Percentiles rank a stretch among this genome's conserved stretches.
These are phyloP conservation scores for Mesaphorura yosii DNA, from an alignment of 1,140 invertebrate genomes.

Conservation along the genomic window DNA sequence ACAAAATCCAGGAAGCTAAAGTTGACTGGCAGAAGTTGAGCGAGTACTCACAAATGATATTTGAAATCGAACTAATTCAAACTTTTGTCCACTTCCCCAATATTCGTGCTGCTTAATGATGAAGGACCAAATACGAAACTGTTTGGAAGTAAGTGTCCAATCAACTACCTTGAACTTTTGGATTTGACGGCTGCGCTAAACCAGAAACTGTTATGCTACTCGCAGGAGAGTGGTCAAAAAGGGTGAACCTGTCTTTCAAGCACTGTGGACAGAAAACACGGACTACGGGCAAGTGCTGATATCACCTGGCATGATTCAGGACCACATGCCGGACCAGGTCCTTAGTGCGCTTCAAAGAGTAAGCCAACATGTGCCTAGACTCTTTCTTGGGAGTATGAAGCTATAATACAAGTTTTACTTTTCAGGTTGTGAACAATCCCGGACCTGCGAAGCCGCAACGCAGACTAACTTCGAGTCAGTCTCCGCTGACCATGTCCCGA, in stretches of 20 bases:
- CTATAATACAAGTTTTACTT: neutral
- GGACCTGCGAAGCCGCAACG: conserved; percentile 59
- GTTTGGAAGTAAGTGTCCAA: conserved; percentile 31
- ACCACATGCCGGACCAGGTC: conserved; percentile 87
- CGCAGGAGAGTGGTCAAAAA: conserved; percentile 54
- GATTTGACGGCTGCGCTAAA: neutral
- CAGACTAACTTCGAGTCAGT: conserved; percentile 34
- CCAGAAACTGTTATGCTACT: neutral
- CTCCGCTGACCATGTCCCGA: conserved; percentile 33
- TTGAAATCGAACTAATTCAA: no score
- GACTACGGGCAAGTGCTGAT: conserved; percentile 86
- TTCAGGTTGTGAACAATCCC: conserved; percentile 59
- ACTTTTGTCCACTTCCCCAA: no score
- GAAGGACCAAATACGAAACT: conserved; percentile 31
- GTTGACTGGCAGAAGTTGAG: no score
- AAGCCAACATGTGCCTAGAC: no score
- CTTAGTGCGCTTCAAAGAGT: conserved; percentile 77
- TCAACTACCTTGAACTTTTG: neutral
- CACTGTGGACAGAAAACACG: conserved; percentile 71
- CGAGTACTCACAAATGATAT: no score
- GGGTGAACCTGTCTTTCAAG: conserved; percentile 77
- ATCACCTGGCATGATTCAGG: conserved; percentile 77
- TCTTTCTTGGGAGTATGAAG: neutral
- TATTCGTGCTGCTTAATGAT: no score
- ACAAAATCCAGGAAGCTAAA: no score